Percentiles rank a stretch among this genome's conserved stretches.
phyloP scores from a whole-genome alignment of 1,140 invertebrate genomes.

The Holotrichia oblita region DNA sequence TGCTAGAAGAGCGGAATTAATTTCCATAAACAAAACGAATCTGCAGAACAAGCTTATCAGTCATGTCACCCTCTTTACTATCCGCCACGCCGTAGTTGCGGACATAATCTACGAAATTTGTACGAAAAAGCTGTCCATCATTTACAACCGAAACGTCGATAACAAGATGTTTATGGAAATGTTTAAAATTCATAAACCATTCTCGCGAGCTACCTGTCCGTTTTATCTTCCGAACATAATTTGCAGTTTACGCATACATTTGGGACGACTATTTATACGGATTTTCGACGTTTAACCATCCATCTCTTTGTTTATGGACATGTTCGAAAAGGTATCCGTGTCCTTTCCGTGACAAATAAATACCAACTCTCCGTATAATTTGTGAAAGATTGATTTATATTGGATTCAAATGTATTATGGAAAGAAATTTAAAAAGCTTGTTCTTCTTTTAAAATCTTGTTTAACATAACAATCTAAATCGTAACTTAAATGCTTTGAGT shows the following conservation, averaged over 20 bases:
- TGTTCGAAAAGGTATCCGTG: background rate
- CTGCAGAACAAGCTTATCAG: conserved; percentile 41
- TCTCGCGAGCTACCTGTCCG: conserved; percentile 16
- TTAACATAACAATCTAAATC: too few species aligned
- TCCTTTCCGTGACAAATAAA: conserved; percentile 3
- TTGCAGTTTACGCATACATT: conserved; percentile 1
- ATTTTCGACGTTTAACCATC: conserved; percentile 19
- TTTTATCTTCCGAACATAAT: conserved; percentile 24
- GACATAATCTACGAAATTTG: conserved; percentile 37
- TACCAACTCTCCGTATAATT: background rate
- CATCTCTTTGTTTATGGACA: conserved; percentile 18
- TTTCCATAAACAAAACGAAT: conserved; percentile 44
- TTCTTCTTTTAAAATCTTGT: too few species aligned
- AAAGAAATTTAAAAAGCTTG: background rate
- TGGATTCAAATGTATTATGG: background rate
- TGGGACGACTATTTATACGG: background rate
- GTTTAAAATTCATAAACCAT: conserved; percentile 27
- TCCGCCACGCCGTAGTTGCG: conserved; percentile 25
- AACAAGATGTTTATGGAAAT: conserved; percentile 36
- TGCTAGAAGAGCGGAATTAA: background rate
- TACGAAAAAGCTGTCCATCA: conserved; percentile 19
- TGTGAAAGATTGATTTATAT: background rate
- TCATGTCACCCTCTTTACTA: conserved; percentile 35
- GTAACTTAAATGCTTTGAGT: too few species aligned
- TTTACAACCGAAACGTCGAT: conserved; percentile 18